These are phyloP conservation scores for Lasius platythorax DNA, from an alignment of 2,888 invertebrate genomes.

Conservation along the genomic window DNA sequence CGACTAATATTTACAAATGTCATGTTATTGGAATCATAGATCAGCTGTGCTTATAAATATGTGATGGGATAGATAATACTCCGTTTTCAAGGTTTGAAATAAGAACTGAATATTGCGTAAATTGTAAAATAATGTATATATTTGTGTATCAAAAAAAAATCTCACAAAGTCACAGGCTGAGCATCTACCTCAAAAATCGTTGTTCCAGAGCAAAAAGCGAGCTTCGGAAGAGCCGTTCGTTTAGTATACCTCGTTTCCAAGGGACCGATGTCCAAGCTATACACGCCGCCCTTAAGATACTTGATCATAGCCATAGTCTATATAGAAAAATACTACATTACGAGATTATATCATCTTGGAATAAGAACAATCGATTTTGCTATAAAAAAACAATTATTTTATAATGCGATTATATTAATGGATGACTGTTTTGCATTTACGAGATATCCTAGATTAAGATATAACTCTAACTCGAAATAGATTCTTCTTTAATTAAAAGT, in stretches of 20 bases:
- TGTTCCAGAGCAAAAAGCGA: slow-evolving; percentile 88
- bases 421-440: background rate
- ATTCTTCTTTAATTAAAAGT: background rate
- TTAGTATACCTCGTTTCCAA: slow-evolving; percentile 72
- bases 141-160: background rate
- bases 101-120: background rate
- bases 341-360: background rate
- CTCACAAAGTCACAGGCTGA: slow-evolving; percentile 54
- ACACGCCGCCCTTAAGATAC: slow-evolving; percentile 88
- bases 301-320: slow-evolving; percentile 88
- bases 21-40: background rate
- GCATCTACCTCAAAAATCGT: slow-evolving; percentile 87
- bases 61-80: background rate
- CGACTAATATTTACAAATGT: slow-evolving; percentile 10
- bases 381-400: slow-evolving; percentile 7
- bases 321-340: background rate
- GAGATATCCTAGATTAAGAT: background rate
- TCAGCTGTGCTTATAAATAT: background rate
- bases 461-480: background rate
- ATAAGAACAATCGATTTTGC: background rate
- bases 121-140: slow-evolving; percentile 12
- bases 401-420: background rate
- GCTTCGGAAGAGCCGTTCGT: slow-evolving; percentile 85
- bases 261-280: slow-evolving; percentile 88
- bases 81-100: background rate